A percentile compares a stretch with the other conserved stretches of the same genome.
Conservation (phyloP, 2,113 vertebrate genomes). For the Orientallactaga bullata region DNA sequence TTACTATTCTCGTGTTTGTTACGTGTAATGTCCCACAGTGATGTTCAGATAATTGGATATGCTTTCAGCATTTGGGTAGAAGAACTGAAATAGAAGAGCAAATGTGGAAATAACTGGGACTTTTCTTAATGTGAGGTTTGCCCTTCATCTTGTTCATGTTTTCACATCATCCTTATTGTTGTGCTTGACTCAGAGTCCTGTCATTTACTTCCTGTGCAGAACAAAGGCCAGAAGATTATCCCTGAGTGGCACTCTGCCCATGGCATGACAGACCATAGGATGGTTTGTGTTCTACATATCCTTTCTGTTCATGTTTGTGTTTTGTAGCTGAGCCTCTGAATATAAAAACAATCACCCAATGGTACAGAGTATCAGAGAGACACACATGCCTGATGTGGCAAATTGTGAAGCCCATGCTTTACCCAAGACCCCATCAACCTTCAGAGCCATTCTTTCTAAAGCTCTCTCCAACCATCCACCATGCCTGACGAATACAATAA, state of each 20-base stretch:
- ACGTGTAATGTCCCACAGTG: slow-evolving; percentile 16
- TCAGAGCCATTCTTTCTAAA: slow-evolving; percentile 44
- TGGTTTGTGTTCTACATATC: no score
- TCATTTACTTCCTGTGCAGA: not conserved
- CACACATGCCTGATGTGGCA: not conserved
- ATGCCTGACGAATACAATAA: slow-evolving; percentile 12
- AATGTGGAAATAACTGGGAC: slow-evolving; percentile 54
- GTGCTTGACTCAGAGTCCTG: no score
- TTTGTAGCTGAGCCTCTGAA: not conserved
- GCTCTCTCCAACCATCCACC: not conserved
- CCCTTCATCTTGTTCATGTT: slow-evolving; percentile 12
- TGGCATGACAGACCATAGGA: not conserved
- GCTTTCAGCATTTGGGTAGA: not conserved
- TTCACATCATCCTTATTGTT: not conserved
- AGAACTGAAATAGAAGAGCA: not conserved
- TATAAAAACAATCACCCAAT: not conserved
- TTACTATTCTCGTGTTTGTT: not conserved
- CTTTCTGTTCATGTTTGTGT: not conserved
- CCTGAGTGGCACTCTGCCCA: not conserved
- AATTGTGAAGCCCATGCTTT: not conserved
- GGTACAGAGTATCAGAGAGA: not conserved
- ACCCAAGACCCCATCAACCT: not conserved
- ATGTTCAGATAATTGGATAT: slow-evolving; percentile 45
- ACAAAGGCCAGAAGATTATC: not conserved
- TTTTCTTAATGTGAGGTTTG: not conserved